Base-by-base conservation (phyloP, 2,113 vertebrate genomes). In the Carassius auratus region DNA sequence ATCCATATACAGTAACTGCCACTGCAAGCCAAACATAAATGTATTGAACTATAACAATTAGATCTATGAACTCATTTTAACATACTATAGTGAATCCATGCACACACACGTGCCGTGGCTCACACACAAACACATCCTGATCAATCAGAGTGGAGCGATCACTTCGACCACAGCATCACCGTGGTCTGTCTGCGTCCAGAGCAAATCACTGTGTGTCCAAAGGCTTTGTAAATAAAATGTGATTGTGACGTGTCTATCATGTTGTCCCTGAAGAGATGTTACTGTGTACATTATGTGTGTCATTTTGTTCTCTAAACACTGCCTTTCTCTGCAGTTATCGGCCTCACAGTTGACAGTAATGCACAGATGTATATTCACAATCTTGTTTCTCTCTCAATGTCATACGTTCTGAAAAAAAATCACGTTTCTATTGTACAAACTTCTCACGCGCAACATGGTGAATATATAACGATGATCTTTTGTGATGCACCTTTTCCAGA, bases 211-310 rank as follows among this genome's bases (percentile, higher is more conserved):
- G 81, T 89, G 73, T 57, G 81, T 88, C 79, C 78, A 76, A 87
- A 87, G 57, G 80, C 36, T 80, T 88, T 89, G 89, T 90, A 89
- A 88, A 88, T 89, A 90, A 75, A 85, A 17, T 84, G 86, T 89
- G 82, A 84, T 84, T 74, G 83, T 36, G 83, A 55, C 19, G 66
- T 85, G 61, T 79, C 42, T 45, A 42, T 50, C 76, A 69, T 74
- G 82, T 86, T 85, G 81, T 57, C 74, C 6, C 30, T 57, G 23
- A 77, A 23, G 45, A n/a, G 45, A 76, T 82, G 78, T 71, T 62
- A 36, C 38, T 83, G 36, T 64, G 62, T 42, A 15, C 33, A 23
- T 55, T 74, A 48, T 69, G 36, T 85, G 8, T 62, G 4, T 52
- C 33, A 50, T 55, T 13, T 61, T 62, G 74, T 78, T 50, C 74